Base-by-base conservation (phyloP, 2,888 invertebrate genomes). In the Odontothrips loti region DNA sequence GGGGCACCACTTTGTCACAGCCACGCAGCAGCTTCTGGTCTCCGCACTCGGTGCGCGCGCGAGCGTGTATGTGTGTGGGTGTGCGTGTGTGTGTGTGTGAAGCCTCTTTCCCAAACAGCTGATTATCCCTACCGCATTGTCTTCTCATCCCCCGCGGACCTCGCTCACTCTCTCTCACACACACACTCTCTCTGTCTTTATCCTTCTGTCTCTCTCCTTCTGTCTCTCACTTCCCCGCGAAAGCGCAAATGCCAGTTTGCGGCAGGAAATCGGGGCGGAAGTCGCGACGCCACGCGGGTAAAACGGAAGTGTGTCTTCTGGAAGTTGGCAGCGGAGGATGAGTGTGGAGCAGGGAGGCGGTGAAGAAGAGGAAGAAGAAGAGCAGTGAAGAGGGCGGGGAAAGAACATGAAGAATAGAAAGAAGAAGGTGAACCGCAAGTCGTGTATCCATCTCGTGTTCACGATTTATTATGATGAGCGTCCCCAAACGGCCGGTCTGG, bases 391-490 rank as follows among this genome's bases (percentile, higher is more conserved):
- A 51, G 51, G 20, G 51, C 12, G 51, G 20, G 51, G 20, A 20
- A 51, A 12, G 12, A 12, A 48, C 10, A 48, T 9, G 20, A 20
- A 51, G 51, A 51, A 10, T 3, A 2, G 9, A 10, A 51, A 20
- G 51, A 20, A 51, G 51, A 20, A 20, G 51, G 51, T 51, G 51
- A n/a, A 63, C 63, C 63, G 68, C 68, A 68, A 43, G 68, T 68
- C 68, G 68, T 23, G 68, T 68, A 68, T 68, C 68, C 68, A 68
- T 68, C 68, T n/a, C 23, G 68, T 68, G 68, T n/a, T 68, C 23
- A 68, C 68, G 68, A 68, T 68, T 68, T 68, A 68, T 68, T 68
- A 23, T 68, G 68, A 68, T 68, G 68, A 68, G 68, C 68, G 68
- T 68, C 68, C 68, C 68, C 68, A 68, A 68, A 68, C 68, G 68